These are phyloP conservation scores for Heliconius charithonia DNA, from an alignment of 2,888 invertebrate species.

Conservation along the genomic window DNA sequence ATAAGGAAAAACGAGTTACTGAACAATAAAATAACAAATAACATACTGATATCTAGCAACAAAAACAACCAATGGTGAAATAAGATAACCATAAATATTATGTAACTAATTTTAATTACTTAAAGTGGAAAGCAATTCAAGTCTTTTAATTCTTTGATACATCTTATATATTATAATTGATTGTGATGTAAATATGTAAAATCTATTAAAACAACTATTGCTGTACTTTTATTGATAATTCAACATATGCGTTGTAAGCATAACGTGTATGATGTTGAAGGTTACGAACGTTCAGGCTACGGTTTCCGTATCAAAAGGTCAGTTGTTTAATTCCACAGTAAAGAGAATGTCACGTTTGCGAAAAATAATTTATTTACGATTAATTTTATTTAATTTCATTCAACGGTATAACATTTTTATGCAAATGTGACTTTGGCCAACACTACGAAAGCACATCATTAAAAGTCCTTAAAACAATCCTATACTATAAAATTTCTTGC, in stretches of 20 bases:
- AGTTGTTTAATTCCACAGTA: constrained; percentile 49
- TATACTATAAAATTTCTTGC: background rate
- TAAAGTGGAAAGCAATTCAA: no score
- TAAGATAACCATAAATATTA: background rate
- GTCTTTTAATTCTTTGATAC: background rate
- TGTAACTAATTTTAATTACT: no score
- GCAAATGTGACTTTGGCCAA: background rate
- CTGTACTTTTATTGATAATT: constrained; percentile 23
- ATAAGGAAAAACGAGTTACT: background rate
- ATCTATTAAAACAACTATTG: background rate
- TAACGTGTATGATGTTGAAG: constrained; percentile 52
- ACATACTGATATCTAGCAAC: background rate
- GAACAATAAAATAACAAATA: background rate
- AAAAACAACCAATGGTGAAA: background rate
- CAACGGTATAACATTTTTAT: background rate
- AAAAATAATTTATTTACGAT: constrained; percentile 17
- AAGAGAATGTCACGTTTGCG: constrained; percentile 38
- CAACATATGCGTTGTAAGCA: constrained; percentile 2
- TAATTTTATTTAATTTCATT: background rate
- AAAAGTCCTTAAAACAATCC: background rate
- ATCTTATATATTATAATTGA: background rate
- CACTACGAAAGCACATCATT: background rate
- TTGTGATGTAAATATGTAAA: background rate
- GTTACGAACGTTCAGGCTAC: constrained; percentile 49
- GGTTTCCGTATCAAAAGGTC: constrained; percentile 67